phyloP scores from a whole-genome alignment of 2,113 vertebrate genomes.

The Bostrychus sinensis region DNA sequence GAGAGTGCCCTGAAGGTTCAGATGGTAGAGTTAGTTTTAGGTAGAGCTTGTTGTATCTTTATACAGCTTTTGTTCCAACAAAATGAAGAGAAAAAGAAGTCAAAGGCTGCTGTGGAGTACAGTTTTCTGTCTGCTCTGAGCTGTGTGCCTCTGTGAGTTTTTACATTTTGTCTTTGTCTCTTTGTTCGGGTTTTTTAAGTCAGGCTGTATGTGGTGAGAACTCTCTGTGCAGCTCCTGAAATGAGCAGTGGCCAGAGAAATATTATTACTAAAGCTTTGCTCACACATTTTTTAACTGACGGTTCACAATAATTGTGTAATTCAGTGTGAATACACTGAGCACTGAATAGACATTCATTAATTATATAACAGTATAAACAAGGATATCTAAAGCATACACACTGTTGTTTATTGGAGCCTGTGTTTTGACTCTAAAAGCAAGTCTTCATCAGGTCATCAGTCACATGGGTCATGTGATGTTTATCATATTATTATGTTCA shows the following conservation, averaged over 20 bases:
- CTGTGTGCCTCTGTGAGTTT: conserved; percentile 7
- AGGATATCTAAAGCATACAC: no score
- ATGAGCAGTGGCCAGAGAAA: neutral
- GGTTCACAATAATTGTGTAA: no score
- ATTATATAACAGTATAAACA: no score
- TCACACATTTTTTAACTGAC: neutral
- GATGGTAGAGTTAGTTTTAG: conserved; percentile 22
- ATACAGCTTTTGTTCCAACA: conserved; percentile 27
- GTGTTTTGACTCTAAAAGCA: no score
- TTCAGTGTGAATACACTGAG: no score
- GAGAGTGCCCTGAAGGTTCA: conserved; percentile 16
- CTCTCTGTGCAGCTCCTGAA: neutral
- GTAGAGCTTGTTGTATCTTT: conserved; percentile 14
- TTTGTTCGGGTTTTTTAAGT: neutral
- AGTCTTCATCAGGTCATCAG: no score
- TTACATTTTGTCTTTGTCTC: neutral
- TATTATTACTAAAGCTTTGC: neutral
- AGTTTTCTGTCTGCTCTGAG: conserved; percentile 1
- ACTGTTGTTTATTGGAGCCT: no score
- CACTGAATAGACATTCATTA: no score
- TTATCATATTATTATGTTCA: no score
- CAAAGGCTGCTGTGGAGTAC: conserved; percentile 8
- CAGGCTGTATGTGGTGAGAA: neutral
- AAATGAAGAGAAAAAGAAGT: conserved; percentile 21
- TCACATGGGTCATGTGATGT: no score